Evolutionary conservation across 2,888 invertebrate species (phyloP).

Genomic region (Pseudolycoriella hygida): DNA sequence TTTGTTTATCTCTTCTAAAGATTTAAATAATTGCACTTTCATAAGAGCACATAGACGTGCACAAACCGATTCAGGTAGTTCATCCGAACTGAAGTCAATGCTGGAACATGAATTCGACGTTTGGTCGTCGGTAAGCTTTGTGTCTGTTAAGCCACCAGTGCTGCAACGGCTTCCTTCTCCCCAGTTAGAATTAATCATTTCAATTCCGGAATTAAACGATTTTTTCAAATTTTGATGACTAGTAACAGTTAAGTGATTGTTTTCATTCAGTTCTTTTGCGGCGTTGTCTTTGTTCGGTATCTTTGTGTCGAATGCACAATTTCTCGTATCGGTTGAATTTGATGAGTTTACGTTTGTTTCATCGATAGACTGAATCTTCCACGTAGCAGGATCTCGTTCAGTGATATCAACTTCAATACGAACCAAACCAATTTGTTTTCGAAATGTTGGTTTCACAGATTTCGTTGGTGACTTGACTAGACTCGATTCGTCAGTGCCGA

Average conservation of each 20-base stretch:
- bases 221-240: not conserved
- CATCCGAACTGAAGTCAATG: conserved; percentile 19
- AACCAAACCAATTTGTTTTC: too few relatives aligned
- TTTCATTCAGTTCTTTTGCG: not conserved
- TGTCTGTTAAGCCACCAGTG: not conserved
- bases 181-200: not conserved
- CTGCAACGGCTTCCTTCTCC: not conserved
- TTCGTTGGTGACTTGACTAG: not conserved
- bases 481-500: conserved; percentile 10
- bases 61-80: conserved; percentile 35
- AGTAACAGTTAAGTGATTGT: not conserved
- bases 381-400: too few relatives aligned
- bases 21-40: conserved; percentile 59
- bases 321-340: not conserved
- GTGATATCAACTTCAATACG: too few relatives aligned
- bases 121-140: conserved; percentile 14
- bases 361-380: not conserved
- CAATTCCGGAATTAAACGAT: not conserved
- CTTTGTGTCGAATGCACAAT: not conserved
- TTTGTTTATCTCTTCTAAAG: conserved; percentile 40
- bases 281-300: not conserved
- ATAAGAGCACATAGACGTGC: conserved; percentile 61
- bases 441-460: not conserved
- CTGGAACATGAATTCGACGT: conserved; percentile 18
- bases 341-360: not conserved